phyloP scores from a whole-genome alignment of 2,113 vertebrate genomes.

The Fulmarus glacialis region DNA sequence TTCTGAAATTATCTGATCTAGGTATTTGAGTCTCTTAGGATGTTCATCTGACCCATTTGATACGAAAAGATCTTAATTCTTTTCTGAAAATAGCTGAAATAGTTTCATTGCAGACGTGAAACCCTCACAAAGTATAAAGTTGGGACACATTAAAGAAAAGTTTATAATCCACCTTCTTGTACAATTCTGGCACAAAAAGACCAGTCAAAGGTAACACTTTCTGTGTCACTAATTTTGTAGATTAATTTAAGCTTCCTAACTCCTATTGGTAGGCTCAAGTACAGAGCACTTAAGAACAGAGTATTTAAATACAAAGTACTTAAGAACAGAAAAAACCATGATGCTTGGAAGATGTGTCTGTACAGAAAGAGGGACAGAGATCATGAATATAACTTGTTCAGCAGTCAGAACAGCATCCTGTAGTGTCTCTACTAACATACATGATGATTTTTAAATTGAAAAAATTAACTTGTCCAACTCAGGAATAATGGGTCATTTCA shows the following conservation, averaged over 20 bases:
- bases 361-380: background rate
- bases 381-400: background rate
- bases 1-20: background rate
- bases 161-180: background rate
- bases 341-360: background rate
- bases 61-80: background rate
- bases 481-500: background rate
- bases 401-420: background rate
- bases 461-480: background rate
- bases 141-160: background rate
- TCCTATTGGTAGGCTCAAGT: background rate
- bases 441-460: background rate
- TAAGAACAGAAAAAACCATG: background rate
- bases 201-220: background rate
- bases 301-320: background rate
- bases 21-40: background rate
- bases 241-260: background rate
- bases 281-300: background rate
- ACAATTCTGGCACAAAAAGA: background rate
- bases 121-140: background rate
- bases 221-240: background rate
- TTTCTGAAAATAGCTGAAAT: background rate
- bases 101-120: background rate
- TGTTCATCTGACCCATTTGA: background rate
- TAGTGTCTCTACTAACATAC: too few species aligned